Base-by-base conservation (phyloP, 2,797 vertebrate species). In the Novumbra hubbsi region DNA sequence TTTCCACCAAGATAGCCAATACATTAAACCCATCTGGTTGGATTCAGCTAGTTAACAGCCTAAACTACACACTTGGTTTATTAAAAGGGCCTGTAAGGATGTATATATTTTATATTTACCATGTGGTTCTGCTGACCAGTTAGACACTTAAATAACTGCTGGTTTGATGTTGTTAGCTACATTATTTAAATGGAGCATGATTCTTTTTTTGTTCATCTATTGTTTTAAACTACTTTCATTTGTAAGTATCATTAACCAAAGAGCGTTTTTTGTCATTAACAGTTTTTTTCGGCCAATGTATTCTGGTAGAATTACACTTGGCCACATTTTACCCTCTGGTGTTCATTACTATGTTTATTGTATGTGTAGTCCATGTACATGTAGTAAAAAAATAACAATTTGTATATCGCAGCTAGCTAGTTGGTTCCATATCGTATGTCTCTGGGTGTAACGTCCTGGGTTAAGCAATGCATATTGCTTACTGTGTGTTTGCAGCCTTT, bases 321-420 rank as follows among this genome's bases (percentile, higher is more conserved):
- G 34, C 34, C 19, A 28, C 69, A 21, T 72, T 75, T 81, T 73
- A 84, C 73, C 80, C 77, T 63, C 14, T 9, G 71, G 79, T 85
- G 74, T 41, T 63, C 73, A 76, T 73, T 82, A 68, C 50, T n/a
- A 72, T 38, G 55, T 83, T 90, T 84, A 85, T 79, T 78, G 49
- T 71, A 71, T 52, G n/a, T n/a, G n/a, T n/a, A n/a, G n/a, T n/a
- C n/a, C n/a, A n/a, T n/a, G n/a, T n/a, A n/a, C n/a, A n/a, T n/a
- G 57, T 77, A 80, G 85, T 83, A 78, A 72, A 79, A 82, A 66
- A 49, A 67, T 78, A 75, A 80, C 74, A 79, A 76, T 60, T 79
- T 17, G 34, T 57, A 66, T 41, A 64, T 70, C 74, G 68, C 30
- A 62, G 38, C 49, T 38, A 64, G 49, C 45, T 15, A 57, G 62